Base-by-base conservation (phyloP, 2,888 invertebrate genomes). In the Beris morrisii region DNA sequence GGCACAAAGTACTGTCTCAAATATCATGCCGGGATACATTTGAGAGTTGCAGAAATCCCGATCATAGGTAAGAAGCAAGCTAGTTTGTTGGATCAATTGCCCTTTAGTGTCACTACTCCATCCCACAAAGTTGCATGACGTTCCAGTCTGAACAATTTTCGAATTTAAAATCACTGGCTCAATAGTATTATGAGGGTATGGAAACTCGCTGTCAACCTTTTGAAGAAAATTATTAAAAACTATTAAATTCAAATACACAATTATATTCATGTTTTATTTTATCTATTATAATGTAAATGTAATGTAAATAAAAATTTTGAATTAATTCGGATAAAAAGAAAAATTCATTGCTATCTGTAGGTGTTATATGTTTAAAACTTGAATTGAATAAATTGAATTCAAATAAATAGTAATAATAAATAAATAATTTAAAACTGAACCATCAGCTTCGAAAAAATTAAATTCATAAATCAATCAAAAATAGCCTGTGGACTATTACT, bases 81-180 rank as follows among this genome's bases (percentile, higher is more conserved):
- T 52, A 4, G 50, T n/a, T 13, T 61, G 61, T 30, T 38, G 38
- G 11, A 38, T 50, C 5, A 50, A 61, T 44, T 53, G 54, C 13
- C n/a, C n/a, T 30, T 44, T 4, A 28, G 44, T 50, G 28, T 64
- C 55, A 3, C 30, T 9, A 38, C 30, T 54, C 69, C 69, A 71
- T 5, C 66, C 71, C 52, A 63, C 66, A 43, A 70, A 56, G 9
- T 44, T n/a, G 48, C 71, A 71, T 11, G 38, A 11, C 9, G 61
- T 32, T 11, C 46, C 43, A 3, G 64, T 59, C 13, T 45, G 30
- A 12, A 69, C 64, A n/a, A 69, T 66, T 67, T 68, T 52, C 5
- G 59, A 44, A 30, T 67, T 65, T 9, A 67, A 31, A 1, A 58
- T 28, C n/a, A 56, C 69, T 11, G 66, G 55, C 50, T 67, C 67